Conservation (phyloP, 2,888 invertebrate genomes). For the Lasius platythorax region DNA sequence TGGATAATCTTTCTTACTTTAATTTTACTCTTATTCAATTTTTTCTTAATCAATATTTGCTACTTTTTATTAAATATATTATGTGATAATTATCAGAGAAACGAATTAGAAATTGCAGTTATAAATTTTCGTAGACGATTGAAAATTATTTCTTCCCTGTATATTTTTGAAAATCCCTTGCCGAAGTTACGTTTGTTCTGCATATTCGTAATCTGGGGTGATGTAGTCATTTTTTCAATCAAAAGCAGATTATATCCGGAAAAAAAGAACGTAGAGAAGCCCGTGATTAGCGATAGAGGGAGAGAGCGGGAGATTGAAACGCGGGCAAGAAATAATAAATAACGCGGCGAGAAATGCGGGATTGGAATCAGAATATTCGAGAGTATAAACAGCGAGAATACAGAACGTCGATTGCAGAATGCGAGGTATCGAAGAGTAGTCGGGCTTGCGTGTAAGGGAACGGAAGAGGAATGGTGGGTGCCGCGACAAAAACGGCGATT, state of each 20-base stretch:
- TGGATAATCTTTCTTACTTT: neutral
- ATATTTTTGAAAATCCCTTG: neutral
- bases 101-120: neutral
- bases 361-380: neutral
- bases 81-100: constrained; percentile 5
- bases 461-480: constrained; percentile 75
- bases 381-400: constrained; percentile 63
- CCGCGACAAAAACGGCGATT: constrained; percentile 83
- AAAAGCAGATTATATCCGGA: neutral
- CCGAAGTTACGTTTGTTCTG: neutral
- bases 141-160: neutral
- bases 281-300: neutral
- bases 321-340: constrained; percentile 11
- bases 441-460: constrained; percentile 57
- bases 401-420: neutral
- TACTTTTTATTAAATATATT: neutral
- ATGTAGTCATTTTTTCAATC: neutral
- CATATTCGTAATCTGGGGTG: neutral
- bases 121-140: too few species aligned
- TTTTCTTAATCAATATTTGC: neutral
- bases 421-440: constrained; percentile 48
- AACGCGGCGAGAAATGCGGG: neutral
- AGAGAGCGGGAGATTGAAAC: too few species aligned
- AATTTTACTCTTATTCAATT: constrained; percentile 9
- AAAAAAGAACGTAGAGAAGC: neutral